These are phyloP conservation scores for Prunella strophiata DNA, from an alignment of 2,797 vertebrate species.

Conservation along the genomic window DNA sequence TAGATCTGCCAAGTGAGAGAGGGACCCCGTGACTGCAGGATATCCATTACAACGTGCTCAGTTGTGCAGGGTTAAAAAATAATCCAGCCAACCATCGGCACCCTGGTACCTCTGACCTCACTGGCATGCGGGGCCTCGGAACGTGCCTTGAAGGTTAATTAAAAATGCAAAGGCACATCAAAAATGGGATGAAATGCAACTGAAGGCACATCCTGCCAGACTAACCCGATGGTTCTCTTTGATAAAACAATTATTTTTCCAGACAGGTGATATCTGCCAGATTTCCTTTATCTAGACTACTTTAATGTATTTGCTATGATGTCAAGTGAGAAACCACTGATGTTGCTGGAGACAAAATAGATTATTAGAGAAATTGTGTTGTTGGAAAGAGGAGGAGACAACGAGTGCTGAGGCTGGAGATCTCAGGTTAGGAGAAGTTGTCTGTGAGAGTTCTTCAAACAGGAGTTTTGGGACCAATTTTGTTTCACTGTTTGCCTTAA, in stretches of 20 bases:
- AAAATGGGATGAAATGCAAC: slow-evolving; percentile 58
- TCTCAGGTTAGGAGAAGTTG: background rate
- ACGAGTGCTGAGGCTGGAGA: background rate
- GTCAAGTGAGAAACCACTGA: slow-evolving; percentile 50
- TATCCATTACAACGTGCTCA: background rate
- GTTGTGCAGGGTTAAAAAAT: slow-evolving; percentile 27
- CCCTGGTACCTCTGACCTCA: slow-evolving; percentile 37
- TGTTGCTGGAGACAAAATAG: slow-evolving; percentile 31
- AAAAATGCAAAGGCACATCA: slow-evolving; percentile 49
- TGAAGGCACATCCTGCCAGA: slow-evolving; percentile 45
- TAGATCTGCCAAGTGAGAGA: background rate
- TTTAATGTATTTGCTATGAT: slow-evolving; percentile 56
- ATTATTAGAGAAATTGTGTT: background rate
- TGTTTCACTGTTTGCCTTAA: background rate
- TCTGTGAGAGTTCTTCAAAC: background rate
- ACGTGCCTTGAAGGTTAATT: slow-evolving; percentile 53
- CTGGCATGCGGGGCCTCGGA: background rate
- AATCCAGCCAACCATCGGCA: background rate
- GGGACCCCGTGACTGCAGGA: background rate
- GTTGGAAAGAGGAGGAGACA: background rate
- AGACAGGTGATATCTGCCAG: slow-evolving; percentile 65
- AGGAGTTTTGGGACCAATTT: background rate
- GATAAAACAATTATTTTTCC: slow-evolving; percentile 66
- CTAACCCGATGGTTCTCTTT: slow-evolving; percentile 39
- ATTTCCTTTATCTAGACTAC: slow-evolving; percentile 52